Percentiles rank a stretch among this genome's conserved stretches.
Evolutionary conservation across 2,113 vertebrate genomes (phyloP).

Genomic region (Sporophila hypoxantha): DNA sequence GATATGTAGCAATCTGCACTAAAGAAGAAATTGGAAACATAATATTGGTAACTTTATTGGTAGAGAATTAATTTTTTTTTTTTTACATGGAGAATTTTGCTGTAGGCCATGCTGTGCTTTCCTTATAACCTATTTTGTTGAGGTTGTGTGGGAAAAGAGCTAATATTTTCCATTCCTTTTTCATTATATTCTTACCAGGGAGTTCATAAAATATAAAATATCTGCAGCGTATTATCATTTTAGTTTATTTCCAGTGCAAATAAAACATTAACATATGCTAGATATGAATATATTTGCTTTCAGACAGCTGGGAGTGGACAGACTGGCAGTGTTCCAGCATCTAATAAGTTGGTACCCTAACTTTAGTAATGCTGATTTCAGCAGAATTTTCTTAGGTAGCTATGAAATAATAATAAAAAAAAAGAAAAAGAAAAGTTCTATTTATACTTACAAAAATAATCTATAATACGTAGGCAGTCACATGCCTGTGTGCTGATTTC

Average conservation of each 20-base stretch:
- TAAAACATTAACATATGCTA: not conserved
- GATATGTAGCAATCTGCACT: not conserved
- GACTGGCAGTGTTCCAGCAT: not conserved
- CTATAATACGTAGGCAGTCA: not conserved
- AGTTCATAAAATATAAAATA: constrained; percentile 23
- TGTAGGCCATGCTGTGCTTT: not conserved
- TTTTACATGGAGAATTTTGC: constrained; percentile 11
- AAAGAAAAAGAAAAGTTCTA: not conserved
- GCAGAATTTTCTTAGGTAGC: not conserved
- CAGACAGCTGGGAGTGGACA: not conserved
- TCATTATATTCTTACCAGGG: constrained; percentile 14
- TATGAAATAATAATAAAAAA: not conserved
- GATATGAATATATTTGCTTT: not conserved
- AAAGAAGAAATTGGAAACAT: not conserved
- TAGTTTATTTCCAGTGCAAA: constrained; percentile 19
- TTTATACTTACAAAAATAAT: not conserved
- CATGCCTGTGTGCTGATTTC: not conserved
- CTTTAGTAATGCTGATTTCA: not conserved
- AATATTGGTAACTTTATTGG: constrained; percentile 15
- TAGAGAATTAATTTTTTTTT: not conserved
- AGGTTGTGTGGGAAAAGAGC: not conserved
- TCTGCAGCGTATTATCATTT: not conserved
- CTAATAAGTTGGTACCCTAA: not conserved
- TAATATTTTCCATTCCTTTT: not conserved
- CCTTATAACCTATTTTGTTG: not conserved